Base-by-base conservation (phyloP, 2,113 vertebrate species). In the Paradisaea rubra region DNA sequence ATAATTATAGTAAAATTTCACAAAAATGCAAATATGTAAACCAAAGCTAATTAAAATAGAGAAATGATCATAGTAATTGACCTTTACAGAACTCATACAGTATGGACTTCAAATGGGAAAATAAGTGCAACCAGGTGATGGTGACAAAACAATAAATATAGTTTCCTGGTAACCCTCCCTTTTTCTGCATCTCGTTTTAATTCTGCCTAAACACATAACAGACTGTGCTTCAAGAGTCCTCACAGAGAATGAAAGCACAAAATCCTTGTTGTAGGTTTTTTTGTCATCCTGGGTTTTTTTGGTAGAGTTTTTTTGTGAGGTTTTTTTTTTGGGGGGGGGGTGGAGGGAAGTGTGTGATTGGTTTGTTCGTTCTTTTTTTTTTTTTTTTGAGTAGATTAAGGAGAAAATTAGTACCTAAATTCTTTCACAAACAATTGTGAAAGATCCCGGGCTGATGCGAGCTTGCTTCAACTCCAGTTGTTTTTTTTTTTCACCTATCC, bases 1-100 rank as follows among this genome's bases (percentile, higher is more conserved):
- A 91, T 71, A 85, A 93, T 89, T 94, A 83, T 8, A 74, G 63
- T n/a, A 60, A 85, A 87, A 76, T 81, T 93, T 74, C 33, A 78
- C 52, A 68, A 87, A 84, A 91, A 73, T 66, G 22, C 42, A 79
- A 85, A 78, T 89, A 60, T 60, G 22, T 21, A 79, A 89, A 85
- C 13, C 14, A 59, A 74, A 72, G 47, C 10, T 89, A 86, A 91
- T 88, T 91, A 77, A 92, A 92, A 69, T 33, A 69, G 56, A 73
- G 61, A 71, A 84, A 87, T 12, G 1, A 54, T 42, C 5, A 4
- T 66, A 84, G 52, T 23, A 79, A 89, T 69, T 91, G 81, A 81
- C 87, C 39, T 76, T 84, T 86, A 60, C 11, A 73, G 30, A 59
- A 63, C 25, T 53, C 28, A 6, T 52, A 61, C 11, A 88, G 28